Conservation (phyloP, 2,113 vertebrate genomes). For the Hippocampus guttulatus region DNA sequence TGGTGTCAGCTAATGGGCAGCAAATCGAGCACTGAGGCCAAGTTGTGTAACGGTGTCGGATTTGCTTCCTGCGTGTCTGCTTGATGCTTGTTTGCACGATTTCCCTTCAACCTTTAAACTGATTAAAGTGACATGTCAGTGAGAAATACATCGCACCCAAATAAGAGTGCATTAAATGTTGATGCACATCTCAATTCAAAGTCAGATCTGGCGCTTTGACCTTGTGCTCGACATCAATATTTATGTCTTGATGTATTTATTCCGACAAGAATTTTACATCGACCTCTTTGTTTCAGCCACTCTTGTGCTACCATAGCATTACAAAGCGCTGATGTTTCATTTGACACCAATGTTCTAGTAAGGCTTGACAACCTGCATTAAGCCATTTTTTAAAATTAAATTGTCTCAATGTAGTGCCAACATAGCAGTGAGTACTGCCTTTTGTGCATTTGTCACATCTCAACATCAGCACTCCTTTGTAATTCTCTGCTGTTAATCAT, state of each 20-base stretch:
- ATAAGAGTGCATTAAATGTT: not conserved
- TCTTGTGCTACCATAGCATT: not conserved
- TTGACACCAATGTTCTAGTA: not conserved
- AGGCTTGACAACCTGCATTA: not conserved
- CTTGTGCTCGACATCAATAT: not conserved
- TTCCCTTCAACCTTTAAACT: not conserved
- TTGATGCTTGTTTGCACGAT: not conserved
- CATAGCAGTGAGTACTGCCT: slow-evolving; percentile 9
- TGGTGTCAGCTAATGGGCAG: not conserved
- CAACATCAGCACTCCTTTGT: slow-evolving; percentile 35
- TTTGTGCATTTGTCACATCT: slow-evolving; percentile 26
- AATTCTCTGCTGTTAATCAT: slow-evolving; percentile 51
- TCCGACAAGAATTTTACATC: not conserved
- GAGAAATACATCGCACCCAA: not conserved
- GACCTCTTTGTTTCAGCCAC: not conserved
- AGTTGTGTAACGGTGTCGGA: slow-evolving; percentile 1
- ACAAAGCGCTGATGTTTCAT: not conserved
- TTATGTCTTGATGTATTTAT: not conserved
- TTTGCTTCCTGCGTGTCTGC: not conserved
- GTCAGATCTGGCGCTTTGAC: not conserved
- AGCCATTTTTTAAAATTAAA: no score
- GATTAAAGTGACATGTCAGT: not conserved
- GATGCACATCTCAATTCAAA: not conserved
- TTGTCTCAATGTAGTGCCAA: not conserved
- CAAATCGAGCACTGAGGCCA: slow-evolving; percentile 3